Conservation (phyloP, 2,113 vertebrate genomes). For the Monarcha castaneiventris region DNA sequence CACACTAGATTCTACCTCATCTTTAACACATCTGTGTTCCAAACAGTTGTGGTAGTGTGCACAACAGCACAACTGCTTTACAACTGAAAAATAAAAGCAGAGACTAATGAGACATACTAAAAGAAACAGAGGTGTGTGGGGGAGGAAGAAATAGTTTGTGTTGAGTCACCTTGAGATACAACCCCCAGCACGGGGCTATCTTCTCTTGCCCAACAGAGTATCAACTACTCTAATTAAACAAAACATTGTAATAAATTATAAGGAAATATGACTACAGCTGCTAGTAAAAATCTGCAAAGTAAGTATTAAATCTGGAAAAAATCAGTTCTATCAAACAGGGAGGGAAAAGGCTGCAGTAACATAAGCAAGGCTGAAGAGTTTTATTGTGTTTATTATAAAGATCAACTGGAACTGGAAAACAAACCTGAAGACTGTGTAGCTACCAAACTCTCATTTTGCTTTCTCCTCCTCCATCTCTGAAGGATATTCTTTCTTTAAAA, state of each 20-base stretch:
- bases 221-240: background rate
- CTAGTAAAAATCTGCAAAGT: background rate
- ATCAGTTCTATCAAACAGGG: background rate
- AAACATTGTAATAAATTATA: background rate
- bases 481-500: background rate
- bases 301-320: background rate
- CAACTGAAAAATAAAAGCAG: background rate
- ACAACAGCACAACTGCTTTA: background rate
- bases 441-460: background rate
- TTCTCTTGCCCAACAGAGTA: background rate
- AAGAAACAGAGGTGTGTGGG: background rate
- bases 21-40: background rate
- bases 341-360: background rate
- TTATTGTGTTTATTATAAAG: background rate
- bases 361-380: background rate
- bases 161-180: background rate
- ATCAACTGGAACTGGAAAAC: background rate
- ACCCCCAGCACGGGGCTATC: background rate
- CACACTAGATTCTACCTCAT: background rate
- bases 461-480: background rate
- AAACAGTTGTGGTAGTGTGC: background rate
- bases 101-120: background rate
- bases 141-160: background rate
- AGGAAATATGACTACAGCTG: background rate
- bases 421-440: background rate